A percentile compares a stretch with the other conserved stretches of the same genome.
phyloP scores from a whole-genome alignment of 1,140 invertebrate genomes.

The Neodiprion pinetum region DNA sequence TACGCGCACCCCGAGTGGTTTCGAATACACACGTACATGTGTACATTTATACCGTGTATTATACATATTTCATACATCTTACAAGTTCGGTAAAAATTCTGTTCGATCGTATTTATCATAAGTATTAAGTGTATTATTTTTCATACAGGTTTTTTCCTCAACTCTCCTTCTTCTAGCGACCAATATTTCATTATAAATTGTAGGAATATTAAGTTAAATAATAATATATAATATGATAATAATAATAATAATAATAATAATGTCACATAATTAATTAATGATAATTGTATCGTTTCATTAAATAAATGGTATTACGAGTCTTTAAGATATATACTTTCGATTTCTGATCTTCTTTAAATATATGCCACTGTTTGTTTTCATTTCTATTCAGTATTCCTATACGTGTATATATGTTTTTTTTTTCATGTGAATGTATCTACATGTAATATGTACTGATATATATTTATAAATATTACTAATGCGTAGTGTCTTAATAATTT shows the following conservation, averaged over 20 bases:
- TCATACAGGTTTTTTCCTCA: too few relatives aligned
- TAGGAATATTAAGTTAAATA: neutral
- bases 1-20: too few relatives aligned
- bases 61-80: too few relatives aligned
- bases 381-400: neutral
- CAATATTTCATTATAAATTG: neutral
- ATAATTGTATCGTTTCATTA: too few relatives aligned
- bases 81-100: too few relatives aligned
- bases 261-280: neutral
- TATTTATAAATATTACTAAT: neutral
- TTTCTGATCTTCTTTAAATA: neutral
- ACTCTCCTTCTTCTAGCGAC: too few relatives aligned
- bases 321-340: neutral
- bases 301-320: too few relatives aligned
- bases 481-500: neutral
- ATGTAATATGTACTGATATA: neutral
- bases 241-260: neutral
- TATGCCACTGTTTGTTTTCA: neutral
- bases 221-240: neutral
- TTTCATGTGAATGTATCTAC: neutral
- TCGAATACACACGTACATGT: too few relatives aligned
- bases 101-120: too few relatives aligned
- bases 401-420: neutral
- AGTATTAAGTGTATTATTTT: too few relatives aligned
- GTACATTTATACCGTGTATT: too few relatives aligned